These are phyloP conservation scores for Eolophus roseicapilla DNA, from an alignment of 2,113 vertebrate species.

Conservation along the genomic window DNA sequence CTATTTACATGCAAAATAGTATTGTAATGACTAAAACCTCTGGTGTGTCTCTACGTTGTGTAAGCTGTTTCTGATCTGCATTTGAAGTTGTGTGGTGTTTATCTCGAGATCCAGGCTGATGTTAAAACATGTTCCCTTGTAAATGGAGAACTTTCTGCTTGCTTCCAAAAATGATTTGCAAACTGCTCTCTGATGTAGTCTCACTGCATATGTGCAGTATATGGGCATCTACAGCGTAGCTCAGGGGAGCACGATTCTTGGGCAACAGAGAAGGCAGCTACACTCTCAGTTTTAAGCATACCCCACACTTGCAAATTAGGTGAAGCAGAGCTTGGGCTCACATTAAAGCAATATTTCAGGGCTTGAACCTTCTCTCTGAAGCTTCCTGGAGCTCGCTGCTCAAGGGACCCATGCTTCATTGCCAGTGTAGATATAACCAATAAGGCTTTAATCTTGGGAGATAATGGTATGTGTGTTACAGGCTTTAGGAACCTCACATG, in stretches of 20 bases:
- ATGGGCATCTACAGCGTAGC: neutral
- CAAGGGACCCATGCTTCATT: neutral
- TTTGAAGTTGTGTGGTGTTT: neutral
- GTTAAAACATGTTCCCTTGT: neutral
- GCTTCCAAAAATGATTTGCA: neutral
- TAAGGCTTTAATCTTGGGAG: neutral
- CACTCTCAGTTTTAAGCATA: neutral
- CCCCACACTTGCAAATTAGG: neutral
- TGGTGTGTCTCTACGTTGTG: neutral
- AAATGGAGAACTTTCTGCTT: neutral
- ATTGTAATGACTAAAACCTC: neutral
- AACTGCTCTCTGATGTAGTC: neutral
- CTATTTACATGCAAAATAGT: neutral
- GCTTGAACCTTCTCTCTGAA: neutral
- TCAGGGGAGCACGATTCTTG: neutral
- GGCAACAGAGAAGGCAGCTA: neutral
- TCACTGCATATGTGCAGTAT: neutral
- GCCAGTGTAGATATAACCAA: neutral
- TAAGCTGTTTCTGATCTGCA: neutral
- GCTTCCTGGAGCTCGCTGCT: neutral
- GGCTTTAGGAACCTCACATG: neutral
- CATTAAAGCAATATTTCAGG: neutral
- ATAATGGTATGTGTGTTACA: neutral
- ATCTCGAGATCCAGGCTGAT: neutral
- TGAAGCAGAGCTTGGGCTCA: neutral